Conservation (phyloP, 2,113 vertebrate species). For the Cyanoramphus novaezelandiae region DNA sequence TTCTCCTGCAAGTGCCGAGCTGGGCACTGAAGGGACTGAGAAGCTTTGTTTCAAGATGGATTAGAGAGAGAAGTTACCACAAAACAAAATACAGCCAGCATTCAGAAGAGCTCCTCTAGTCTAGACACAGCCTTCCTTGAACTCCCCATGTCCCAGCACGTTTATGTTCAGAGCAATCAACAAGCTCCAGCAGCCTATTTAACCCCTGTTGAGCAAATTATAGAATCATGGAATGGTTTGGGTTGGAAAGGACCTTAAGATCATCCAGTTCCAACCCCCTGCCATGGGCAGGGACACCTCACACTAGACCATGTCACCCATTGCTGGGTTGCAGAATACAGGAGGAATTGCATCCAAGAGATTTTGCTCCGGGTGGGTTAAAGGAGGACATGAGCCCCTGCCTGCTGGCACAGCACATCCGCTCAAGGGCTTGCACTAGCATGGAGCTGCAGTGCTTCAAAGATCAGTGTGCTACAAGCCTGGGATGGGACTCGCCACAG, state of each 20-base stretch:
- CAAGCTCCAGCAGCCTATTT: not conserved
- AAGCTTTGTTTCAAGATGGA: not conserved
- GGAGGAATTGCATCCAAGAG: not conserved
- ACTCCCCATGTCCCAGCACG: not conserved
- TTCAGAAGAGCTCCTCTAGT: not conserved
- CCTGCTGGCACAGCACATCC: not conserved
- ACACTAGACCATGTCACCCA: not conserved
- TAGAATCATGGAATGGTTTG: not conserved
- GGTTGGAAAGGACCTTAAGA: not conserved
- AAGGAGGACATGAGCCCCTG: not conserved
- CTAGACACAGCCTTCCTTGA: not conserved
- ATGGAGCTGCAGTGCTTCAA: not conserved
- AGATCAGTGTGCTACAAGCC: fast-evolving
- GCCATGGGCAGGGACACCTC: not conserved
- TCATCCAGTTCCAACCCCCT: not conserved
- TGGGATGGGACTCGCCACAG: not conserved
- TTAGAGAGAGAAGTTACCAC: not conserved
- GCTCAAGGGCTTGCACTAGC: not conserved
- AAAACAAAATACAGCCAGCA: not conserved
- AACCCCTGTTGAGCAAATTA: not conserved
- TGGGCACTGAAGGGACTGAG: not conserved
- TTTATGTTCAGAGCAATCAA: not conserved
- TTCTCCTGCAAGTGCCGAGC: not conserved
- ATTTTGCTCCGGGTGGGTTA: not conserved
- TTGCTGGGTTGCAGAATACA: not conserved